Conservation (phyloP, 2,888 invertebrate species). For the Ophion obscuratus region DNA sequence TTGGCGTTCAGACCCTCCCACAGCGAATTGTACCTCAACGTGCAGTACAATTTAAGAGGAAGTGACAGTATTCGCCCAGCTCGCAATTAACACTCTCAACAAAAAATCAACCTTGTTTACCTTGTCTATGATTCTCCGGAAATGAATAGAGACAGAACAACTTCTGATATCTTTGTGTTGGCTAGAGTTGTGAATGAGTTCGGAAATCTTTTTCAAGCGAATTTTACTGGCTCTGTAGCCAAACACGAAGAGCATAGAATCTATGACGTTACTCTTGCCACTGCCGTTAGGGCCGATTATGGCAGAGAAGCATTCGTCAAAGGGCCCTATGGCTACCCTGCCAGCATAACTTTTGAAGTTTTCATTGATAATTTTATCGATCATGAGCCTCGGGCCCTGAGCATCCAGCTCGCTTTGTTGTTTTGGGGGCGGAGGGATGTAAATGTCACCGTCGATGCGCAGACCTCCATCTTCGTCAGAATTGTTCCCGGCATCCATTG, state of each 20-base stretch:
- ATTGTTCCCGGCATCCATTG: conserved; percentile 33
- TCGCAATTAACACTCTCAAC: not conserved
- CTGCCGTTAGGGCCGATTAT: conserved; percentile 99
- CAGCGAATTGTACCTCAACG: no score
- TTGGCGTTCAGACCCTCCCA: no score
- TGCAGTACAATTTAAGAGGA: no score
- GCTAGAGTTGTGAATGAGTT: conserved; percentile 96
- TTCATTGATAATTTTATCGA: conserved; percentile 94
- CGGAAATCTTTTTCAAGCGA: conserved; percentile 97
- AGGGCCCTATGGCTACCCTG: conserved; percentile 93
- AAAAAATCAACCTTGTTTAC: conserved; percentile 82
- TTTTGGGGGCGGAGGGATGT: conserved; percentile 91
- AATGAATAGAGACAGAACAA: conserved; percentile 96
- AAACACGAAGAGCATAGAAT: conserved; percentile 99
- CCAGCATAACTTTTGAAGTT: conserved; percentile 99
- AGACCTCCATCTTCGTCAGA: conserved; percentile 87
- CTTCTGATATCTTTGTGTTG: conserved; percentile 89
- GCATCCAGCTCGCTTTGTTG: conserved; percentile 89
- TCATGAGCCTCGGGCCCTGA: conserved; percentile 94
- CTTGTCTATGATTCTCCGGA: conserved; percentile 92
- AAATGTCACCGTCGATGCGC: conserved; percentile 90
- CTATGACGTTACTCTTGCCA: conserved; percentile 99
- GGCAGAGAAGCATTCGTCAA: conserved; percentile 98
- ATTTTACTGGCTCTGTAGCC: conserved; percentile 98
- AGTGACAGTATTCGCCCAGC: no score